Base-by-base conservation (phyloP, 2,113 vertebrate species). In the Scortum barcoo region DNA sequence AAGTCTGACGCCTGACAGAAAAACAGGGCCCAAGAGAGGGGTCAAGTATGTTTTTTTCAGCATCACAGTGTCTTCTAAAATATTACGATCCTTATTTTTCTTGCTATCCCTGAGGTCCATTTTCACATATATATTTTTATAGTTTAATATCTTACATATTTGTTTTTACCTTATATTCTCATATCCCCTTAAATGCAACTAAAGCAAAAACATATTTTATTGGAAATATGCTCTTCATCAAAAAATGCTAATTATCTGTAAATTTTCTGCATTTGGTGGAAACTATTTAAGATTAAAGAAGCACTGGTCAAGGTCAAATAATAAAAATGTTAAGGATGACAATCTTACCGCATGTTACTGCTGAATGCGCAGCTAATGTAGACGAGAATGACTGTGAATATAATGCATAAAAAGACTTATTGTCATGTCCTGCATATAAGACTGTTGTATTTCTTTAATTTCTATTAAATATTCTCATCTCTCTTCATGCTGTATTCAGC, bases 1-100 rank as follows among this genome's bases (percentile, higher is more conserved):
- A 68, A 61, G 33, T 22, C 61, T 48, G 61, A 58, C 54, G 70
- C 30, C 54, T 40, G 54, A 73, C n/a, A 70, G 57, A 66, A 58
- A 58, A 72, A 58, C 40, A 66, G 20, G 30, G 19, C 19, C 33
- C 33, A 30, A 61, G 19, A 30, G 36, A 38, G 42, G 75, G 33
- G 20, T 50, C 16, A 65, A 20, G 40, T 66, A 24, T 26, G 4
- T 19, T 28, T 22, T 51, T 42, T 74, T 36, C 24, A 56, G 11
- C 2, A 20, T 36, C 38, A 38, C 5, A 44, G 7, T 33, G 26
- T 54, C n/a, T 57, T 69, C 11, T 19, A 24, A 17, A 68, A 36
- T 42, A 53, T 5, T n/a, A 12, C 20, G 60, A 6, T 53, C 17
- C 4, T 42, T 42, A 6, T n/a, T 11, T 36, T 13, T 5, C 44